Base-by-base conservation (phyloP, 1,140 invertebrate genomes). In the Solen grandis region DNA sequence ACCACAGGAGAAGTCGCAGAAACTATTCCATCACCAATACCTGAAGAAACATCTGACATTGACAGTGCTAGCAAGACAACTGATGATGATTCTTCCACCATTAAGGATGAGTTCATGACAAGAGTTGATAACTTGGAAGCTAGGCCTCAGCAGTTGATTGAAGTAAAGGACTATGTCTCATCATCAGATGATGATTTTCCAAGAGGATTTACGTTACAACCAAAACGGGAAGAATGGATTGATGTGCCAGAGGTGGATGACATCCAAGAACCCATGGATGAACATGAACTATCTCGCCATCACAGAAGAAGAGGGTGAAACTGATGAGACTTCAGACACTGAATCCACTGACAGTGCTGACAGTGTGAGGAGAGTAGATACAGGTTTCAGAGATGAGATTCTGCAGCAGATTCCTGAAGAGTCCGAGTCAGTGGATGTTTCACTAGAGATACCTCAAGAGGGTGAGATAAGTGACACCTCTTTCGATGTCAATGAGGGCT, bases 261-360 rank as follows among this genome's bases (percentile, higher is more conserved):
- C 55, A 14, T 54, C n/a, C 25, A 36, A 52, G 66, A 50, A n/a
- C 70, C 72, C 41, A n/a, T 31, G 22, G 66, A 69, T 25, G 66
- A 77, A 38, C 14, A 54, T 52, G 57, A 81, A 68, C 46, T 76
- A 16, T 59, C 52, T 54, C 65, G 65, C n/a, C 63, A 77, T 65
- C 27, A 66, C 59, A 31, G 70, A 73, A 66, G 77, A 83, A 52
- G 74, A 69, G 38, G 83, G 70, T 73, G 85, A 83, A 60, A 79
- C 54, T 19, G 70, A 22, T 35, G 63, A 68, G 25, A 35, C 63
- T 14, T 62, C 59, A 5, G 55, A 65, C 0, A 36, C 46, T 68
- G 62, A 55, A 1, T 76, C 73, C 19, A 66, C 75, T 35, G 46
- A 63, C 13, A 78, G 75, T 69, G 75, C 65, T 25, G 75, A 78